phyloP scores from a whole-genome alignment of 2,797 vertebrate genomes.

The Acestrorhynchus altus region DNA sequence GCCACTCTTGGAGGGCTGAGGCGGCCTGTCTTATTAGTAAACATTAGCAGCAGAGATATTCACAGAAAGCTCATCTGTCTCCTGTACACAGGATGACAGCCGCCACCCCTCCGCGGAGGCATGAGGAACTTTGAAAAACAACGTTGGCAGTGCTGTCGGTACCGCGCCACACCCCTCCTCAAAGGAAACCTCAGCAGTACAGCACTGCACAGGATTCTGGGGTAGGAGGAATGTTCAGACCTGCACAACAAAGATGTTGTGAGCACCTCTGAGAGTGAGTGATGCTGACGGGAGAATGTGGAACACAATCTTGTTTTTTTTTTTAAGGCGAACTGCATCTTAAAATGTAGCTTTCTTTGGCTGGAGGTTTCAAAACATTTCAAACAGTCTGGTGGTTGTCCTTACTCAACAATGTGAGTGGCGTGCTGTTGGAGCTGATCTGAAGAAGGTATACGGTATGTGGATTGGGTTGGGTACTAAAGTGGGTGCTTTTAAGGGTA shows the following conservation, averaged over 20 bases:
- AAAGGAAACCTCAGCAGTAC: constrained; percentile 17
- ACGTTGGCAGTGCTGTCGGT: neutral
- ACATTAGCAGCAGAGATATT: constrained; percentile 31
- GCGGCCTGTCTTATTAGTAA: constrained; percentile 43
- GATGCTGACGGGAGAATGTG: neutral
- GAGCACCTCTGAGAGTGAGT: neutral
- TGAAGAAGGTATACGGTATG: neutral
- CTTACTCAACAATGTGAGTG: neutral
- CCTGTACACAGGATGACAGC: constrained; percentile 29
- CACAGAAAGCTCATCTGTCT: constrained; percentile 31
- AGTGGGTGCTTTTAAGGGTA: too few relatives aligned
- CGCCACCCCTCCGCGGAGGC: neutral
- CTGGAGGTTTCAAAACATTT: too few relatives aligned
- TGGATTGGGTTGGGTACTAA: too few relatives aligned
- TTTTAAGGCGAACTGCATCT: neutral
- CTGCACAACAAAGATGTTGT: neutral
- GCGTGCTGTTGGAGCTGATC: neutral
- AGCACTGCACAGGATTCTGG: constrained; percentile 2
- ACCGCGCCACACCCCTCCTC: constrained; percentile 10
- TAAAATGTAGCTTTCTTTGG: neutral
- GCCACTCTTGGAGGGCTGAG: constrained; percentile 9
- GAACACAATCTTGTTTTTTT: neutral
- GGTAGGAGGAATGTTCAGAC: neutral
- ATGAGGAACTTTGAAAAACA: constrained; percentile 2
- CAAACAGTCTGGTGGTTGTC: too few relatives aligned